Percentiles rank a stretch among this genome's conserved stretches.
Evolutionary conservation across 2,113 vertebrate genomes (phyloP).

Genomic region (Colaptes auratus): DNA sequence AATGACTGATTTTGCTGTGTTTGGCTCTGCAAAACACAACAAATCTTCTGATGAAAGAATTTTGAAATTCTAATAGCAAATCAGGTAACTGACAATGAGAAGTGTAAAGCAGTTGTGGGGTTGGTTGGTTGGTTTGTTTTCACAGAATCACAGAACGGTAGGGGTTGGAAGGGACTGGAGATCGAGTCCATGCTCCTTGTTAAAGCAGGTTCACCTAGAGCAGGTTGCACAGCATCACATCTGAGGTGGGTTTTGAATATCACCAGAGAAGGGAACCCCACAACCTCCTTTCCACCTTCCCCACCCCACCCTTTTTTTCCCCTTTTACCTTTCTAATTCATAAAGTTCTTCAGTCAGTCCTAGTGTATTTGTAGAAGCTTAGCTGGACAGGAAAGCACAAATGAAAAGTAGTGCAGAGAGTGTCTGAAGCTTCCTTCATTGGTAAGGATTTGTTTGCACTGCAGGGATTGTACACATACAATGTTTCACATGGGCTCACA

Average conservation of each 20-base stretch:
- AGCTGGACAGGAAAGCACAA: not conserved
- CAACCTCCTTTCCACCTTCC: too few species aligned
- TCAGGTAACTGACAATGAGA: not conserved
- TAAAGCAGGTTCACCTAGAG: too few species aligned
- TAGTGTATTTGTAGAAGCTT: not conserved
- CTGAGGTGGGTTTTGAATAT: too few species aligned
- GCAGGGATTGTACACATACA: not conserved
- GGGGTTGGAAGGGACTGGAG: too few species aligned
- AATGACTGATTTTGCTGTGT: not conserved
- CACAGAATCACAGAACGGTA: too few species aligned
- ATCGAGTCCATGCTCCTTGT: too few species aligned
- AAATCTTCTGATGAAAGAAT: not conserved
- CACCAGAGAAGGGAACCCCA: too few species aligned
- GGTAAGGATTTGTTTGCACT: not conserved
- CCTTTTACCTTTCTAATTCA: not conserved
- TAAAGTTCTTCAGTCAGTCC: not conserved
- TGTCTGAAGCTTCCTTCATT: not conserved
- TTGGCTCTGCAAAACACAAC: not conserved
- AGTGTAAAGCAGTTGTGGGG: not conserved
- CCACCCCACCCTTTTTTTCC: not conserved
- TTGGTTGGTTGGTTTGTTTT: rapidly evolving
- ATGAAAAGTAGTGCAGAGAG: not conserved
- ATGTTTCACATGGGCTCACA: rapidly evolving
- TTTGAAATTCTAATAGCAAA: not conserved
- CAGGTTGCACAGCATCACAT: too few species aligned